Evolutionary conservation across 2,888 invertebrate species (phyloP).

Genomic region (Ophion costatus): DNA sequence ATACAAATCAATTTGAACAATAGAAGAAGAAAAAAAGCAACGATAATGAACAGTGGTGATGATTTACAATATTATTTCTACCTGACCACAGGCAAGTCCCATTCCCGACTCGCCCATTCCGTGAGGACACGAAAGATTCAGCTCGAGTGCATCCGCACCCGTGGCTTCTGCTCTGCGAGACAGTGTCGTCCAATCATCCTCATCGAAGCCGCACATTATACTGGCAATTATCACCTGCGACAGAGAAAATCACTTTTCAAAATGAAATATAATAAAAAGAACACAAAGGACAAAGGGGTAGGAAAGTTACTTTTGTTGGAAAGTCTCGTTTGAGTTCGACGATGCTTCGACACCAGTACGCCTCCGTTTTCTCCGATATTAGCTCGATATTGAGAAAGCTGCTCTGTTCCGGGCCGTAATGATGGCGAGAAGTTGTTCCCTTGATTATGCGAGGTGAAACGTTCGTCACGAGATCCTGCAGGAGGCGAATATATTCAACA

Average conservation of each 20-base stretch:
- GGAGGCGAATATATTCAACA: conserved; percentile 36
- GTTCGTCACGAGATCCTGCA: conserved; percentile 96
- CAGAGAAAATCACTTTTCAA: not conserved
- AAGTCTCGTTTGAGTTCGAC: conserved; percentile 95
- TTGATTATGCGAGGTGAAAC: conserved; percentile 98
- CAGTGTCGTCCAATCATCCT: conserved; percentile 94
- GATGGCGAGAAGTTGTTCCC: conserved; percentile 95
- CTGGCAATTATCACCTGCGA: conserved; percentile 94
- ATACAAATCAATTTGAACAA: not conserved
- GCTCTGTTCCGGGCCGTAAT: conserved; percentile 97
- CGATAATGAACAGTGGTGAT: no score
- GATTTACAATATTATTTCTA: conserved; percentile 76
- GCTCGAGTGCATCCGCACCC: conserved; percentile 97
- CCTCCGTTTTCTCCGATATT: conserved; percentile 97
- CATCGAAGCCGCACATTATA: conserved; percentile 96
- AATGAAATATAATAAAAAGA: no score
- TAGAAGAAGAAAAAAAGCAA: not conserved
- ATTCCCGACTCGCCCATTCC: conserved; percentile 99
- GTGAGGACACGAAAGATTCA: conserved; percentile 99
- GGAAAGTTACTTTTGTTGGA: conserved; percentile 89
- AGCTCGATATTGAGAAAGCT: conserved; percentile 99
- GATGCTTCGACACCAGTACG: conserved; percentile 96
- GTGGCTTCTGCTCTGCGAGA: conserved; percentile 90
- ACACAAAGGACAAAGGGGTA: not conserved
- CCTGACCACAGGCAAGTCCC: conserved; percentile 99